A percentile compares a stretch with the other conserved stretches of the same genome.
phyloP scores from a whole-genome alignment of 2,113 vertebrate genomes.

The Dromaius novaehollandiae region DNA sequence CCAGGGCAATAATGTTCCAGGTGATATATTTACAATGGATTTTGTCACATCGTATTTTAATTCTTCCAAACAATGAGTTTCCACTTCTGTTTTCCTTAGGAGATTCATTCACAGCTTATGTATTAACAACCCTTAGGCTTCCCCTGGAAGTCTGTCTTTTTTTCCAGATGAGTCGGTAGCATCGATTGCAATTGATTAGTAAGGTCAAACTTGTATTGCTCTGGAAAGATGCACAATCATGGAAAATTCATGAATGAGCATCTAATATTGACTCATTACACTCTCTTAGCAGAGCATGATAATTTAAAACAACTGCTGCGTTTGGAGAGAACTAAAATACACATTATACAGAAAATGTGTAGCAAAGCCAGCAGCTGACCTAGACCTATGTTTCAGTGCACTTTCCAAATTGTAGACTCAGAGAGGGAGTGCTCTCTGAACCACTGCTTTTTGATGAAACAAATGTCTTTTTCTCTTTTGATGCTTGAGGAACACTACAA shows the following conservation, averaged over 20 bases:
- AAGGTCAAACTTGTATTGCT: background rate
- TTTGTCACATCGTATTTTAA: conserved; percentile 31
- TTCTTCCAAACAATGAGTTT: background rate
- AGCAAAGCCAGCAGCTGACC: background rate
- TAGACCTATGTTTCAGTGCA: background rate
- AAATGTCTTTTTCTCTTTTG: background rate
- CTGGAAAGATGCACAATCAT: rapidly evolving
- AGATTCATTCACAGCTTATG: background rate
- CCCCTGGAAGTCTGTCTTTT: background rate
- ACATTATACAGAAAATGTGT: background rate
- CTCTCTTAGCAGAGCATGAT: rapidly evolving
- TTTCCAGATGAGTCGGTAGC: background rate
- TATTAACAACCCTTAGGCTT: background rate
- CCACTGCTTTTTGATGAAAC: background rate
- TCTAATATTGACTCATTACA: rapidly evolving
- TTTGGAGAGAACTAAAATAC: background rate
- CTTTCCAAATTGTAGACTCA: background rate
- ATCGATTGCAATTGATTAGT: background rate
- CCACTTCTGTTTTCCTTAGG: background rate
- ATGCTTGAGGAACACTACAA: background rate
- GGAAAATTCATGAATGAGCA: background rate
- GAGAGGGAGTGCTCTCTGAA: background rate
- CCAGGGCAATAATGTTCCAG: conserved; percentile 30
- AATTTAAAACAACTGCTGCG: background rate
- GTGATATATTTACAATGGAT: conserved; percentile 36